Evolutionary conservation across 2,113 vertebrate genomes (phyloP).

Genomic region (Sander vitreus): DNA sequence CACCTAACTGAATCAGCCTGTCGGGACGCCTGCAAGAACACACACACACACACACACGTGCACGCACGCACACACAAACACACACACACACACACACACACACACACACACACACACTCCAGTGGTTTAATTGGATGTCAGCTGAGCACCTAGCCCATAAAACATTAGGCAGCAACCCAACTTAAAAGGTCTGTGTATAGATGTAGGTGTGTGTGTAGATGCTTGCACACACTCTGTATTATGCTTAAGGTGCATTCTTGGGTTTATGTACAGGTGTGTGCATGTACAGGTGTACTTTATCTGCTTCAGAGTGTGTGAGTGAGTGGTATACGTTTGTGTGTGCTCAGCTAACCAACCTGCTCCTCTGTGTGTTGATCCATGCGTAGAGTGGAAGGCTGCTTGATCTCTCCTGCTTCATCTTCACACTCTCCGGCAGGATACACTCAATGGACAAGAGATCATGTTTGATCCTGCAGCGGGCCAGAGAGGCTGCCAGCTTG

Average conservation of each 20-base stretch:
- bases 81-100: conserved; percentile 47
- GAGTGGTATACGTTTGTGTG: conserved; percentile 8
- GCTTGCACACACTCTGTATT: background rate
- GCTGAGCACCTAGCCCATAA: conserved; percentile 75
- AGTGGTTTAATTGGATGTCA: conserved; percentile 80
- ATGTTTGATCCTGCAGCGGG: conserved; percentile 91
- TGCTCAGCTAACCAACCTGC: conserved; percentile 88
- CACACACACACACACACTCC: conserved; percentile 35
- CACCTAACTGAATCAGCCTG: conserved; percentile 77
- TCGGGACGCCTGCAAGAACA: conserved; percentile 37
- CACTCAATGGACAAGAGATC: conserved; percentile 86
- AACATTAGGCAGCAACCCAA: conserved; percentile 65
- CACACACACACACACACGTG: conserved; percentile 31
- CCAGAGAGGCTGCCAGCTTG: conserved; percentile 91
- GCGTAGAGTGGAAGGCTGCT: conserved; percentile 86
- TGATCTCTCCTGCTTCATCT: conserved; percentile 85
- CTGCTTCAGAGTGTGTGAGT: background rate
- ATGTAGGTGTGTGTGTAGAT: conserved; percentile 17
- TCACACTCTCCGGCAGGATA: conserved; percentile 87
- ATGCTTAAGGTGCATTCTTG: conserved; percentile 34
- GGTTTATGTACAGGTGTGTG: conserved; percentile 36
- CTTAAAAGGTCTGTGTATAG: conserved; percentile 48
- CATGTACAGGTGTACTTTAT: background rate
- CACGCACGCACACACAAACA: conserved; percentile 42
- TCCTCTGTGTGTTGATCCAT: conserved; percentile 90